Evolutionary conservation across 2,113 vertebrate genomes (phyloP), one percentile per base, ranked within the genome.

Genomic region (Marcusenius ussheri): DNA sequence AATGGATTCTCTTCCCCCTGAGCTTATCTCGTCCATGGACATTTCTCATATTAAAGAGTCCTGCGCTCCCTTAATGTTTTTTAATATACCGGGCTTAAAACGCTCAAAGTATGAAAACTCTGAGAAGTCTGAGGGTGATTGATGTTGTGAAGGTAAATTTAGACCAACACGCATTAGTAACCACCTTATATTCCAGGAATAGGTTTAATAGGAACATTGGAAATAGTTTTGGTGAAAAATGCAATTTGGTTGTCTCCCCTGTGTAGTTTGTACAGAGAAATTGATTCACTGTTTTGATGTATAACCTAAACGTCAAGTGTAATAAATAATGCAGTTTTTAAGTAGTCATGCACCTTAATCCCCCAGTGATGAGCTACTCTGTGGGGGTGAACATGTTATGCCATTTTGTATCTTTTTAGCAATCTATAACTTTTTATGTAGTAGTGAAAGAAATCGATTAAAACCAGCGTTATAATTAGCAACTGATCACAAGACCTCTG

Each of bases 81-180:
- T 92, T 94, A 92, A 93, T 94, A 94, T 93, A 94, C 93, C 91
- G 83, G 92, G 92, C 88, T 91, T 92, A 88, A 92, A 93, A 92
- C 91, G 91, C 89, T 91, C 92, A 62, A 90, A 91, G 93, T 88
- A 90, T 92, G 89, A 91, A 94, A 94, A 95, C 94, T 95, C 93
- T 89, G 39, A 49, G 50, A 31, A 92, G 93, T 92, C 92, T 91
- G 92, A 93, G 93, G 92, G 93, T 95, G 96, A 96, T 88, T 93
- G 94, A 96, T 96, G 92, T 92, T 80, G 89, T 90, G 11, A 51
- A 93, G 94, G 94, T 96, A 96, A 95, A 96, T 95, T 96, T 96
- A 96, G 96, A 94, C 92, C 92, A 91, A 94, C 93, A 95, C 94
- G 93, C 95, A 96, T 96, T 96, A 94, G 96, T 96, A 96, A 95